phyloP scores from a whole-genome alignment of 1,140 invertebrate genomes.

The Neomicropteryx cornuta region DNA sequence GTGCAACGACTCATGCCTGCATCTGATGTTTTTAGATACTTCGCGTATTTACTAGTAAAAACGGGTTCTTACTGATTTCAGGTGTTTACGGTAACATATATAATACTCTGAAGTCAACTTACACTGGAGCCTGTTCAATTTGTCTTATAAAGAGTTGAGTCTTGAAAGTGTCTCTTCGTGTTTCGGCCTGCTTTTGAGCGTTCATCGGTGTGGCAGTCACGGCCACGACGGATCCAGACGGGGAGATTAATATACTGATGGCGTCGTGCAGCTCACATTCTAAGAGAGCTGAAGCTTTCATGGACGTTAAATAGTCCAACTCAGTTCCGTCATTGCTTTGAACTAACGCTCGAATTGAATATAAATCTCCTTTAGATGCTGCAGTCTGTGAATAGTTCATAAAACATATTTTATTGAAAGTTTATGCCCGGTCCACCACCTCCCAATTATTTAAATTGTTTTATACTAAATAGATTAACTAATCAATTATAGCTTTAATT shows the following conservation, averaged over 20 bases:
- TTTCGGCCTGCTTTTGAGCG: conserved; percentile 29
- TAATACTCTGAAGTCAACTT: conserved; percentile 29
- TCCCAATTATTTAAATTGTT: conserved; percentile 5
- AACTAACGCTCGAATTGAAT: conserved; percentile 59
- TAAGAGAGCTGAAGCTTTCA: conserved; percentile 59
- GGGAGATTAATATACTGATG: conserved; percentile 60
- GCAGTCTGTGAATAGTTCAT: conserved; percentile 42
- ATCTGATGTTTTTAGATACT: conserved; percentile 24
- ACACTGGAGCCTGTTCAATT: conserved; percentile 62
- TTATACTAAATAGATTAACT: background rate
- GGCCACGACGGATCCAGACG: conserved; percentile 57
- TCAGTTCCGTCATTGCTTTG: conserved; percentile 52
- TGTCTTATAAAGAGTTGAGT: conserved; percentile 62
- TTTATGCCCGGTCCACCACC: no score
- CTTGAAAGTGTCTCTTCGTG: conserved; percentile 46
- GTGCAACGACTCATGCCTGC: conserved; percentile 19
- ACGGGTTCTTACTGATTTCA: conserved; percentile 7
- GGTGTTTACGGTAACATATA: conserved; percentile 1
- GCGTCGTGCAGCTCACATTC: conserved; percentile 49
- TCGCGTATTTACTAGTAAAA: conserved; percentile 24
- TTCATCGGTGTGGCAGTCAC: conserved; percentile 42
- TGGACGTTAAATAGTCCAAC: conserved; percentile 60
- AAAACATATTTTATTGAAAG: conserved; percentile 3
- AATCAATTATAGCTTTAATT: no score
- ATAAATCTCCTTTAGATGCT: conserved; percentile 59